Evolutionary conservation across 2,113 vertebrate genomes (phyloP), one percentile per base, ranked within the genome.

Genomic region (Emydocephalus ijimae): DNA sequence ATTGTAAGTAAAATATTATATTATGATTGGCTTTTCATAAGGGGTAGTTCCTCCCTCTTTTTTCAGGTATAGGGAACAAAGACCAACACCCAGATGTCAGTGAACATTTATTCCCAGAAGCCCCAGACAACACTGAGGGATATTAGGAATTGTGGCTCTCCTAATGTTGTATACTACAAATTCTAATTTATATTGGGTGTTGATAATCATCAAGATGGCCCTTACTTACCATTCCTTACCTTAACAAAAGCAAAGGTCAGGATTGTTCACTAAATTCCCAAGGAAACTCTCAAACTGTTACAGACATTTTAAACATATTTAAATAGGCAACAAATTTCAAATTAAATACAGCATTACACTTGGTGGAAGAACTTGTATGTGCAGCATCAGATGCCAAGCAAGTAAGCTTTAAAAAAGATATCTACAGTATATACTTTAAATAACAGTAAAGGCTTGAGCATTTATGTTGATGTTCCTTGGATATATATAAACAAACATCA

Each of bases 401-500:
- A 50, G 15, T 14, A 5, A 1, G 18, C 12, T 4, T 50, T 48
- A n/a, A 56, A 45, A 57, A 59, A 0, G 1, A 7, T 4, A 6
- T 23, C 50, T 29, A 69, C 64, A 69, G 64, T 18, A 8, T 93
- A 95, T 6, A 23, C 1, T 4, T 3, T 94, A 93, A 89, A 43
- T 57, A 59, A 52, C 1, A 5, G 18, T 74, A 1, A 0, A 26
- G 50, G 29, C 3, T 5, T 87, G 69, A 85, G 24, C 59, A 90
- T 48, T 89, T 91, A 91, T 34, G 12, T 59, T 26, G 87, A 15
- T 43, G 90, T 94, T 88, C 94, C 93, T 81, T 95, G 92, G 95
- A 95, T 94, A 96, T 39, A 94, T 95, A 94, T 95, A 97, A 96
- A 96, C 92, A 96, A 52, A 20, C 34, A 29, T 21, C 39, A 52